These are phyloP conservation scores for Xestia xanthographa DNA, from an alignment of 2,888 invertebrate species.

Conservation along the genomic window DNA sequence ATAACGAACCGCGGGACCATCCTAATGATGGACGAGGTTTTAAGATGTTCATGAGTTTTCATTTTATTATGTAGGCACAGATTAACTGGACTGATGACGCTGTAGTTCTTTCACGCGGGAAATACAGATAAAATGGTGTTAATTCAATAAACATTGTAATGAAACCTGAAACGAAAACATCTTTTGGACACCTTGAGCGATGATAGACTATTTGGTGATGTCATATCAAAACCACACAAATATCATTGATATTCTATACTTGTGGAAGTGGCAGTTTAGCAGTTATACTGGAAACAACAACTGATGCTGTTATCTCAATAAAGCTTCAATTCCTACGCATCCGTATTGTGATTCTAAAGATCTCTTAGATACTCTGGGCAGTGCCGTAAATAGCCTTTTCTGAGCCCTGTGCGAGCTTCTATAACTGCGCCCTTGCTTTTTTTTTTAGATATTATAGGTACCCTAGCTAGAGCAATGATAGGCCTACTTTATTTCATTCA, in stretches of 20 bases:
- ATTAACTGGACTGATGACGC: constrained; percentile 30
- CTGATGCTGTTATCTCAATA: no score
- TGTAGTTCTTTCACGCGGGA: constrained; percentile 14
- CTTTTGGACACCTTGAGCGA: not conserved
- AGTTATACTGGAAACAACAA: not conserved
- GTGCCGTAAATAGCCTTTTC: no score
- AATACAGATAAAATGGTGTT: constrained; percentile 32
- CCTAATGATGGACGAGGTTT: constrained; percentile 47
- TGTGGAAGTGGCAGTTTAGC: no score
- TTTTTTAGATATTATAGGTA: no score
- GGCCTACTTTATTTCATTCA: no score
- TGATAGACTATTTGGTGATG: not conserved
- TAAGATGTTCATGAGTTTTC: constrained; percentile 22
- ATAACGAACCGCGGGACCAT: constrained; percentile 72
- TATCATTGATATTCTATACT: not conserved
- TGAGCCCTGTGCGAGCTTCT: no score
- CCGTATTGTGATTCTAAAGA: not conserved
- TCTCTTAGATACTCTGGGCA: not conserved
- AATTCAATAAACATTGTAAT: constrained; percentile 36
- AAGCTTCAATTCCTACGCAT: not conserved
- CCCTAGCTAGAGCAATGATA: no score
- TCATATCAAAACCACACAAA: not conserved
- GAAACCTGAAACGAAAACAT: not conserved
- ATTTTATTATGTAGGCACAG: constrained; percentile 14
- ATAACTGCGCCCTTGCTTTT: no score